Base-by-base conservation (phyloP, 2,113 vertebrate genomes). In the Narcine bancroftii region DNA sequence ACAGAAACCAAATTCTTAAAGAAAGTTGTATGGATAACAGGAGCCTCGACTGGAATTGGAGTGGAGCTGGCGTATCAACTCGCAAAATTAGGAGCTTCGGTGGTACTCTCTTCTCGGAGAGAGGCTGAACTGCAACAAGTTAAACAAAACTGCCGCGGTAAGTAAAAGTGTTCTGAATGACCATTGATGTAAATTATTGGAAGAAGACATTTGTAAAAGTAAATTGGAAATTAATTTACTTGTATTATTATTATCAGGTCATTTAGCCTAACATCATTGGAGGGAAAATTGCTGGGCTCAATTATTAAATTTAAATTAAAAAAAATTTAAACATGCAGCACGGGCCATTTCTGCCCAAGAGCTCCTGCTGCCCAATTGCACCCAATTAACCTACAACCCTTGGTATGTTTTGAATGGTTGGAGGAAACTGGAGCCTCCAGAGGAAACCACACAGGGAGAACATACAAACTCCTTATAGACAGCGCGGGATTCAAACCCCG, bases 41-140 rank as follows among this genome's bases (percentile, higher is more conserved):
- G 98, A 92, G 98, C 98, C 0, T 99, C 99, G 1, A 97, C 98
- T 92, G 99, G 99, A 6, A 99, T 99, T 0, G 98, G 99, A 42
- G 99, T 99, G 93, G 98, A 99, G 81, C 53, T 99, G 94, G 95
- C 96, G 87, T 97, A 97, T 94, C 98, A 99, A 95, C 95, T 99
- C 2, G 96, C 98, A 6, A 96, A 94, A 92, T 95, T 97, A 13
- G 97, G 97, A 42, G 96, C 97, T 53, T 94, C 95, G 36, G 96
- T 99, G 47, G 96, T 97, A 89, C 95, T 99, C 89, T 99, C 98
- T 53, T 96, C 98, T 50, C 96, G 98, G 50, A 96, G 97, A 92
- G 95, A 95, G 89, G 94, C 96, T 6, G 98, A 99, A 93, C 95
- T 99, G 39, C 94, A 97, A 11, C 95, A 97, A 93, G 98, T 99